phyloP scores from a whole-genome alignment of 2,888 invertebrate species.

The Deilephila porcellus region DNA sequence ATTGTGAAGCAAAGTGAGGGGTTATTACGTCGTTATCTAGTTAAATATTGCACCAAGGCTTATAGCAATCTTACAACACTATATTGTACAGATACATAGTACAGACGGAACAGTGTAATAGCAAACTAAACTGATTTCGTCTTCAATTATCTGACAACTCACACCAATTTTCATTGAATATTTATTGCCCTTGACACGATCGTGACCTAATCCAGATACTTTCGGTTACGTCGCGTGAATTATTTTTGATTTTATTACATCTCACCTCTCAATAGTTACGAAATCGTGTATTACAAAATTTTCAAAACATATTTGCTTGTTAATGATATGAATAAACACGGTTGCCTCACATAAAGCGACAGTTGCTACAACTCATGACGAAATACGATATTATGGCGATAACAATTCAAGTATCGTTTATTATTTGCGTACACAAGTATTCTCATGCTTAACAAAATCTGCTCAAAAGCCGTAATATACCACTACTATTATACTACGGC shows the following conservation, averaged over 20 bases:
- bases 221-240: neutral
- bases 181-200: constrained; percentile 6
- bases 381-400: neutral
- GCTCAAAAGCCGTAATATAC: no score
- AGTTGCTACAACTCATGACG: neutral
- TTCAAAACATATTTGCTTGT: neutral
- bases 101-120: no score
- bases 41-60: no score
- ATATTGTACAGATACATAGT: no score
- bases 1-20: no score
- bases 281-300: neutral
- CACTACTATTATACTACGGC: no score
- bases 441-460: neutral
- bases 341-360: neutral
- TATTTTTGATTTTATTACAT: neutral
- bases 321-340: neutral
- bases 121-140: no score
- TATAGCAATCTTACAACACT: no score
- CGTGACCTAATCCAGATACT: constrained; percentile 1
- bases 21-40: no score
- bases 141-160: no score
- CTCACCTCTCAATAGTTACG: neutral
- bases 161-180: neutral
- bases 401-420: neutral
- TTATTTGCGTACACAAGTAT: neutral